A percentile compares a stretch with the other conserved stretches of the same genome.
These are phyloP conservation scores for Emys orbicularis DNA, from an alignment of 2,797 vertebrate genomes.

Conservation along the genomic window DNA sequence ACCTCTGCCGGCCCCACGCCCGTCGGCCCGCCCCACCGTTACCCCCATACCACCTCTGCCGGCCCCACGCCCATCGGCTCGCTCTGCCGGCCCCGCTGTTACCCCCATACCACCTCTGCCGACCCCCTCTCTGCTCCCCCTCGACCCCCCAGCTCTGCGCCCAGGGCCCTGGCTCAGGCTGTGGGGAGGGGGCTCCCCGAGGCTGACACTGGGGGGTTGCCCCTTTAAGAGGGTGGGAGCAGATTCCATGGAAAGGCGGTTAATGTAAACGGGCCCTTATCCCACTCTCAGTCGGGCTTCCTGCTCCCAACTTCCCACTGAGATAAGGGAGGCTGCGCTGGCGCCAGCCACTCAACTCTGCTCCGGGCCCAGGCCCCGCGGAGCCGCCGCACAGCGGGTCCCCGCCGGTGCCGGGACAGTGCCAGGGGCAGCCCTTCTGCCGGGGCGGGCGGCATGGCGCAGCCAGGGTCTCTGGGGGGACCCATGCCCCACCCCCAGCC, in stretches of 20 bases:
- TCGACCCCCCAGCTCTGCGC: too few species aligned
- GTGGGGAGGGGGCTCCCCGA: neutral
- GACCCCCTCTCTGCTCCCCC: slow-evolving; percentile 13
- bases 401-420: neutral
- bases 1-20: too few species aligned
- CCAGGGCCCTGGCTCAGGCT: neutral
- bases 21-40: rapidly evolving
- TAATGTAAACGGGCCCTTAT: neutral
- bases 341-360: slow-evolving; percentile 45
- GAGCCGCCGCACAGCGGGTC: neutral
- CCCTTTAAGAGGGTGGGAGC: neutral
- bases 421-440: neutral
- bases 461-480: too few species aligned
- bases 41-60: too few species aligned
- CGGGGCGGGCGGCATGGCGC: too few species aligned
- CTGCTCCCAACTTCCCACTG: slow-evolving; percentile 72
- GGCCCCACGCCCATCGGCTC: too few species aligned
- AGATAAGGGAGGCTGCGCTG: slow-evolving; percentile 72
- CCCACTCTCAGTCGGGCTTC: slow-evolving; percentile 39
- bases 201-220: neutral
- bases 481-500: neutral
- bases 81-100: too few species aligned
- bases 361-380: neutral
- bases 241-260: neutral
- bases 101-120: too few species aligned